These are phyloP conservation scores for Andinoacara biseriatus DNA, from an alignment of 2,113 vertebrate species.

Conservation along the genomic window DNA sequence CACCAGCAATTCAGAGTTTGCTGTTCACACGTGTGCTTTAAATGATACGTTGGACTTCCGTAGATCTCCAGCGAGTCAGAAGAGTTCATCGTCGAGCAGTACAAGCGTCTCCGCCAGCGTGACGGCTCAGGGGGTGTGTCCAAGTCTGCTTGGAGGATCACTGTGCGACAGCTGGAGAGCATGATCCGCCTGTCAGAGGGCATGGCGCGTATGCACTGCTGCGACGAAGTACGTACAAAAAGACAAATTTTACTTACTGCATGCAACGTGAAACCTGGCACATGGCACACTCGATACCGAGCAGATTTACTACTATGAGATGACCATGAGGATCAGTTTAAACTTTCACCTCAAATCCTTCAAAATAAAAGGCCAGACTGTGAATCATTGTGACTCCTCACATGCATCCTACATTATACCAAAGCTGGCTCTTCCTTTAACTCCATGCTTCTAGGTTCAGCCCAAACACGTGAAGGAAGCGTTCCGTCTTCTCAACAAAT, in stretches of 20 bases:
- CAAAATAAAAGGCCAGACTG: neutral
- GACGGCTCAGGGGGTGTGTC: conserved; percentile 87
- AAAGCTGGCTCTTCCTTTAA: neutral
- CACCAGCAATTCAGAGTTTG: neutral
- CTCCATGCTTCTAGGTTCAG: conserved; percentile 84
- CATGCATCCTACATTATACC: neutral
- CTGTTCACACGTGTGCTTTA: neutral
- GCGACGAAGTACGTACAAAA: conserved; percentile 87
- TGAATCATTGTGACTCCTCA: neutral
- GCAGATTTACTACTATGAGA: no score
- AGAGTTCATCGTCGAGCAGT: conserved; percentile 99
- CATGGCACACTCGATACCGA: no score
- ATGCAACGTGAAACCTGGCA: neutral
- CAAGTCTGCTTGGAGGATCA: conserved; percentile 97
- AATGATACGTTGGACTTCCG: neutral
- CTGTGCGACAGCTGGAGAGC: conserved; percentile 95
- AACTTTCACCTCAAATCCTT: neutral
- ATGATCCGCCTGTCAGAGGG: conserved; percentile 97
- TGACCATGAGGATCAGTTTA: no score
- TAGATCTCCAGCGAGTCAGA: conserved; percentile 97
- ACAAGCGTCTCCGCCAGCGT: conserved; percentile 94
- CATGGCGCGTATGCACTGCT: conserved; percentile 99
- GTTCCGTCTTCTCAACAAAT: conserved; percentile 97
- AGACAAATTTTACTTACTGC: neutral
- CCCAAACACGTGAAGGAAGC: conserved; percentile 99